Conservation (phyloP, 1,140 invertebrate genomes). For the Antheraea mylitta region DNA sequence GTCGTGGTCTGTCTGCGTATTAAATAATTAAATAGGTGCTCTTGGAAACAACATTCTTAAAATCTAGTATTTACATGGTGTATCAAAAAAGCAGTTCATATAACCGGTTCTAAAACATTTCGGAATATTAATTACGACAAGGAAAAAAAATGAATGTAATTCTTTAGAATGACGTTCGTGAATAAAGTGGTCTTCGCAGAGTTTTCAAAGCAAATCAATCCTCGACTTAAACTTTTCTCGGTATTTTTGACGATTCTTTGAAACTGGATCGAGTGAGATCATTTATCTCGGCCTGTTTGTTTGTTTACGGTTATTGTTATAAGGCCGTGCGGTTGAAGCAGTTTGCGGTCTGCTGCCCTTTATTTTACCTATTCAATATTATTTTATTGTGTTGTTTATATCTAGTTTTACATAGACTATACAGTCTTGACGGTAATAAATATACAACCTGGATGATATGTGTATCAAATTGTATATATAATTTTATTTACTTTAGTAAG, state of each 20-base stretch:
- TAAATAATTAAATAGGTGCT: too few species aligned
- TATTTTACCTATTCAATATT: constrained; percentile 3
- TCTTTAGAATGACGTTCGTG: neutral
- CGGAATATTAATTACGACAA: neutral
- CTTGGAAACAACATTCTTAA: neutral
- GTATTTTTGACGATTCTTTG: neutral
- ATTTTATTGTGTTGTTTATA: constrained; percentile 3
- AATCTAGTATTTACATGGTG: neutral
- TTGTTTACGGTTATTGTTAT: constrained; percentile 4
- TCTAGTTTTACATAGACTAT: neutral
- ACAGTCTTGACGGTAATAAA: neutral
- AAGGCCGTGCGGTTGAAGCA: neutral
- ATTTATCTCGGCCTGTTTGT: neutral
- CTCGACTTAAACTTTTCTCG: neutral
- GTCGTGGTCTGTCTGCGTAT: too few species aligned
- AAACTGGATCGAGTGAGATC: neutral
- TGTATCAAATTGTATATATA: too few species aligned
- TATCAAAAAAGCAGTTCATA: neutral
- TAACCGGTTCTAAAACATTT: neutral
- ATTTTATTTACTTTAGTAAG: too few species aligned
- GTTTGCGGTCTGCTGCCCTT: constrained; percentile 1
- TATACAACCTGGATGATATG: too few species aligned
- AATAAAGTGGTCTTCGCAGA: neutral
- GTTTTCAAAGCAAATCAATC: neutral
- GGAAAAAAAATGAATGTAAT: neutral